These are phyloP conservation scores for Helogale parvula DNA, from an alignment of 2,113 vertebrate species.

Conservation along the genomic window DNA sequence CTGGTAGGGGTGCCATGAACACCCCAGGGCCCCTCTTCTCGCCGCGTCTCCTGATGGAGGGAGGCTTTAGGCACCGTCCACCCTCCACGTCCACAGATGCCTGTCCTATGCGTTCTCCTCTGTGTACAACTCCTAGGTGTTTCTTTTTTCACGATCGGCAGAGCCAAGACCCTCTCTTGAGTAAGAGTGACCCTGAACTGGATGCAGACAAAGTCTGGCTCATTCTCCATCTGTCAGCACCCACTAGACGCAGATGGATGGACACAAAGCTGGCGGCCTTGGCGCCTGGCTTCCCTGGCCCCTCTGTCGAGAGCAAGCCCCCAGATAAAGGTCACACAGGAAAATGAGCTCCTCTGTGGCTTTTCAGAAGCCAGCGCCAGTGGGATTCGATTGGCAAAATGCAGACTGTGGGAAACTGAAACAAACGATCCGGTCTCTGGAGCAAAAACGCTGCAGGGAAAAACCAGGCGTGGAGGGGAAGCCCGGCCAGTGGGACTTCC, in stretches of 20 bases:
- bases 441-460: neutral
- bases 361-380: slow-evolving; percentile 32
- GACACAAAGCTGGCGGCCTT: neutral
- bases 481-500: neutral
- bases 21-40: neutral
- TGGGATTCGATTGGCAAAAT: neutral
- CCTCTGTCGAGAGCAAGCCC: neutral
- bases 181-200: neutral
- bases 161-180: neutral
- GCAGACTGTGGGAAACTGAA: slow-evolving; percentile 34
- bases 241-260: neutral
- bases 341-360: slow-evolving; percentile 21
- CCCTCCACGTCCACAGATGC: neutral
- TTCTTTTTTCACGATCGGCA: neutral
- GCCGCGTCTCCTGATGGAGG: rapidly evolving
- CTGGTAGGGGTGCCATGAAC: rapidly evolving
- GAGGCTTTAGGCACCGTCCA: rapidly evolving
- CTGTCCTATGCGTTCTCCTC: neutral
- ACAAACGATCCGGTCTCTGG: neutral
- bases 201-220: neutral
- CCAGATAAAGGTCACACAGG: neutral
- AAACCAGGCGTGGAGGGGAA: neutral
- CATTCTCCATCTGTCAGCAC: neutral
- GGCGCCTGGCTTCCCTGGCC: neutral
- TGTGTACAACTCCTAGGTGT: neutral